Evolutionary conservation across 2,113 vertebrate species (phyloP).

Genomic region (Rattus norvegicus): DNA sequence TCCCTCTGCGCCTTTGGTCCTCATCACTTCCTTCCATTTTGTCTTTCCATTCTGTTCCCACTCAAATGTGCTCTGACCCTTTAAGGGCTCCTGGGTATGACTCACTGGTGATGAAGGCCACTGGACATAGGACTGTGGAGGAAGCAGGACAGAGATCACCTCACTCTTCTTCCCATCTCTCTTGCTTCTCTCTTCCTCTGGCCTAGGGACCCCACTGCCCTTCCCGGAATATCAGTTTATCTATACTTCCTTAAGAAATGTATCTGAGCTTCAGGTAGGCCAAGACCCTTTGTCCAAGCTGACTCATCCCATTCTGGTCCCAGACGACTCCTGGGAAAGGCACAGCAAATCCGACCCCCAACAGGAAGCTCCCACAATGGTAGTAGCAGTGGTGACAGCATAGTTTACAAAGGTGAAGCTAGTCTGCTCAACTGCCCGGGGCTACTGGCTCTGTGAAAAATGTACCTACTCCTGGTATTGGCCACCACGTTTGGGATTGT

Average conservation of each 20-base stretch:
- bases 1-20: neutral
- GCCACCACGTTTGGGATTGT: neutral
- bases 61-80: neutral
- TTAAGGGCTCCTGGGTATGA: neutral
- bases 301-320: neutral
- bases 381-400: neutral
- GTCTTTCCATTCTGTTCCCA: neutral
- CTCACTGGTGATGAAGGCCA: neutral
- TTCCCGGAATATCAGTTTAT: fast-evolving
- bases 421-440: neutral
- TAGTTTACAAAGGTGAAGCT: neutral
- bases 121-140: neutral
- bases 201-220: too few relatives aligned
- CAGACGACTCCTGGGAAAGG: neutral
- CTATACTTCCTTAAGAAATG: too few relatives aligned
- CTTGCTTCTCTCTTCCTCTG: neutral
- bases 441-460: neutral
- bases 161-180: neutral
- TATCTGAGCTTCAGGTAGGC: neutral
- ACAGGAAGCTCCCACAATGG: fast-evolving
- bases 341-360: neutral
- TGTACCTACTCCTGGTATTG: neutral
- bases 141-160: neutral
- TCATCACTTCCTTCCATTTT: too few relatives aligned
- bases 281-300: neutral